Conservation (phyloP, 2,113 vertebrate genomes). For the Zootoca vivipara region DNA sequence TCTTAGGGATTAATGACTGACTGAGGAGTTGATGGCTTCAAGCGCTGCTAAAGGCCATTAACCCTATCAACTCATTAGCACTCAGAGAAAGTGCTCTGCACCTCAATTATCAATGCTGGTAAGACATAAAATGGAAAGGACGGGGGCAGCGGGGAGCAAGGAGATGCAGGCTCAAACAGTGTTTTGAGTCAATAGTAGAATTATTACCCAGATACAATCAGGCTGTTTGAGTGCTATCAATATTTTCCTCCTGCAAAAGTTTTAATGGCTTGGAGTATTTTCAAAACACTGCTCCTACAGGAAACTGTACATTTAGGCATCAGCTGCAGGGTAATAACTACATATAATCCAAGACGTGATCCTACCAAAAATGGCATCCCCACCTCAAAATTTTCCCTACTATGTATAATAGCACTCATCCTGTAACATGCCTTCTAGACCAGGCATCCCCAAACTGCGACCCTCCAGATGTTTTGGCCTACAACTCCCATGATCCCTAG, state of each 20-base stretch:
- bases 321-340: background rate
- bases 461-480: too few species aligned
- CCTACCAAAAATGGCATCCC: background rate
- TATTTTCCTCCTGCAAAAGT: background rate
- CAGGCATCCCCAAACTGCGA: too few species aligned
- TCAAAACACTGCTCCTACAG: background rate
- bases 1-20: slow-evolving; percentile 45
- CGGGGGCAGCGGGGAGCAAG: background rate
- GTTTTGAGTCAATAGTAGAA: slow-evolving; percentile 3
- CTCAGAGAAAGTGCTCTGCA: slow-evolving; percentile 8
- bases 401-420: background rate
- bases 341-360: background rate
- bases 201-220: background rate
- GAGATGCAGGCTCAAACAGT: background rate
- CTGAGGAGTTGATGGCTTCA: slow-evolving; percentile 46
- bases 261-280: slow-evolving; percentile 11
- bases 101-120: slow-evolving; percentile 45
- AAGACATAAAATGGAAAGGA: background rate
- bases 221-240: background rate
- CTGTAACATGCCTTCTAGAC: too few species aligned
- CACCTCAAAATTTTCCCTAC: background rate
- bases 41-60: slow-evolving; percentile 58
- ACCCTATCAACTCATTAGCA: slow-evolving; percentile 39
- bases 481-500: too few species aligned
- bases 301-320: background rate